Evolutionary conservation across 2,797 vertebrate species (phyloP).

Genomic region (Coilia nasus): DNA sequence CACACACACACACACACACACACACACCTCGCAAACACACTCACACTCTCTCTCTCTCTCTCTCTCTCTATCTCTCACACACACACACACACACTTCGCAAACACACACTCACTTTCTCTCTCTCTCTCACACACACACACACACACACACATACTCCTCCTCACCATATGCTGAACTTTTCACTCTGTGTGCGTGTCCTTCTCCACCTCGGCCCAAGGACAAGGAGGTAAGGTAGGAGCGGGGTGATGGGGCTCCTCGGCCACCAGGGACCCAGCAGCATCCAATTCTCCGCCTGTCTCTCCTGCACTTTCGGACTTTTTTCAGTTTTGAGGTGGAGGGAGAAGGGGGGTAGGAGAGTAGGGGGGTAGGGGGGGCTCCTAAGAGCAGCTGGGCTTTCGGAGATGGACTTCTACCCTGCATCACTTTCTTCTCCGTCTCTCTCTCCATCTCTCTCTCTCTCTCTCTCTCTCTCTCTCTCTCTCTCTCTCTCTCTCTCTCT

Average conservation of each 20-base stretch:
- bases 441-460: background rate
- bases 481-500: too few relatives aligned
- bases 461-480: too few relatives aligned
- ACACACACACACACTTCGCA: conserved; percentile 11
- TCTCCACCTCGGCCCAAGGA: conserved; percentile 59
- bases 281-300: background rate
- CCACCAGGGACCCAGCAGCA: conserved; percentile 43
- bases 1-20: conserved; percentile 14
- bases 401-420: background rate
- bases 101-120: background rate
- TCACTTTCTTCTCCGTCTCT: background rate
- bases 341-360: too few relatives aligned
- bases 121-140: conserved; percentile 12
- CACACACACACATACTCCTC: background rate
- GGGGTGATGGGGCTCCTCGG: conserved; percentile 24
- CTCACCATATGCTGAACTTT: conserved; percentile 30
- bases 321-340: background rate
- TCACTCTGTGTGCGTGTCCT: conserved; percentile 47
- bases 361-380: too few relatives aligned
- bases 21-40: background rate
- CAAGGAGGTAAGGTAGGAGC: conserved; percentile 37
- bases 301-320: background rate
- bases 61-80: too few relatives aligned
- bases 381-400: background rate
- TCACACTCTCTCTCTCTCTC: background rate